These are phyloP conservation scores for Lordiphosa collinella DNA, from an alignment of 1,140 invertebrate genomes.

Conservation along the genomic window DNA sequence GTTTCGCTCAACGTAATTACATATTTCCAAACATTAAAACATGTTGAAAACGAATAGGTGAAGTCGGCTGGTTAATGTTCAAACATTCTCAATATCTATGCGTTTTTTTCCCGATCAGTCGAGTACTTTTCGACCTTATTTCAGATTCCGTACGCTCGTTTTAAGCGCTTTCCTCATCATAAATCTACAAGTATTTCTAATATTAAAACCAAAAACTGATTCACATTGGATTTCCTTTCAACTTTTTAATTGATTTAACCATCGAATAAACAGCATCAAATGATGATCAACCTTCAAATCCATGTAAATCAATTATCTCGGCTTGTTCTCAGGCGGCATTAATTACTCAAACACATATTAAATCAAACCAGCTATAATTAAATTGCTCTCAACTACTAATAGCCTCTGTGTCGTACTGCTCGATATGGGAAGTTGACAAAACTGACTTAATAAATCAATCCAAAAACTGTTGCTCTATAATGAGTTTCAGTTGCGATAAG, in stretches of 20 bases:
- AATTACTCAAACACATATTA: constrained; percentile 11
- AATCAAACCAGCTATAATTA: constrained; percentile 4
- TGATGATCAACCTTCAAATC: constrained; percentile 27
- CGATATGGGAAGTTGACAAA: constrained; percentile 7
- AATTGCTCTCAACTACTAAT: constrained; percentile 4
- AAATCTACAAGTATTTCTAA: constrained; percentile 43
- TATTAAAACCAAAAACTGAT: constrained; percentile 17
- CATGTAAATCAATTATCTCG: not conserved
- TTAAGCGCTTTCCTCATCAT: constrained; percentile 15
- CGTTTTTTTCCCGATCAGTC: too few species aligned
- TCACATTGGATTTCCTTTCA: constrained; percentile 11
- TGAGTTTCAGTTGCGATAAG: constrained; percentile 19
- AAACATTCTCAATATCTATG: too few species aligned
- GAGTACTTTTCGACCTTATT: too few species aligned
- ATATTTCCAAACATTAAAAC: too few species aligned
- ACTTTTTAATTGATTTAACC: constrained; percentile 56
- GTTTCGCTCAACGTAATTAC: too few species aligned
- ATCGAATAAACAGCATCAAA: constrained; percentile 30
- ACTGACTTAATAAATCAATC: constrained; percentile 10
- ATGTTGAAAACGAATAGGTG: too few species aligned
- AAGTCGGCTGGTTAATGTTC: too few species aligned
- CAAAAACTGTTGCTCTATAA: constrained; percentile 2
- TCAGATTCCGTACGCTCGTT: not conserved
- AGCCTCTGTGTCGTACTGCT: not conserved
- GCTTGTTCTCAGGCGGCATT: constrained; percentile 25